Base-by-base conservation (phyloP, 64 coral and sea anemone genomes). In the Platygyra sinensis region DNA sequence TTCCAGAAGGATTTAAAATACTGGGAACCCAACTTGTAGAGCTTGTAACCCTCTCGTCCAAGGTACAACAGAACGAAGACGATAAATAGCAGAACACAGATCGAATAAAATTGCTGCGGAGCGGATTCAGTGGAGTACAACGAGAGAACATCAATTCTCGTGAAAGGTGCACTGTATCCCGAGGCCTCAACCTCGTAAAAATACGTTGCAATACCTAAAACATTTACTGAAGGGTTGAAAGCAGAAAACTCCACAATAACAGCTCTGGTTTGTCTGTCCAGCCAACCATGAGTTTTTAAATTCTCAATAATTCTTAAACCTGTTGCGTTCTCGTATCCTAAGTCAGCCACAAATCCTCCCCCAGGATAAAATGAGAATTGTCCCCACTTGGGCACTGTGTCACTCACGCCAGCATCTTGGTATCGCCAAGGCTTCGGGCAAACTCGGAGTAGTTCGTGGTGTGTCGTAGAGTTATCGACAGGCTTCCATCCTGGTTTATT, bases 341-440 rank as follows among this genome's bases (percentile, higher is more conserved):
- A 77, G 73, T 89, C 79, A 38, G 92, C 92, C 11, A 89, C 69
- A 62, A 76, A 93, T 50, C 92, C 92, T 27, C 92, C 92, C 8
- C 92, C 86, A 30, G 71, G 78, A 31, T 93, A 93, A 38, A 57
- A 69, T 16, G 92, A 52, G 10, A 81, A 88, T 36, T 74, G 46
- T n/a, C 92, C 92, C 92, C 77, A 93, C 42, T 88, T 75, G 8
- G 92, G 72, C 12, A 72, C 74, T 17, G 86, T 89, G 8, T 74
- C 46, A 15, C 46, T 72, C 19, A 59, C 61, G 51, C 38, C 79
- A 22, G 86, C 20, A 52, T 73, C 51, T 46, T 89, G 76, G 55
- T 89, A 93, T 89, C 92, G 54, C 91, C 91, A 93, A 3, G 91
- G 91, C 30, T 93, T 93, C 57, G 91, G 91, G 6, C 91, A 93